Base-by-base conservation (phyloP, 2,888 invertebrate species). In the Lasioglossum pauxillum region DNA sequence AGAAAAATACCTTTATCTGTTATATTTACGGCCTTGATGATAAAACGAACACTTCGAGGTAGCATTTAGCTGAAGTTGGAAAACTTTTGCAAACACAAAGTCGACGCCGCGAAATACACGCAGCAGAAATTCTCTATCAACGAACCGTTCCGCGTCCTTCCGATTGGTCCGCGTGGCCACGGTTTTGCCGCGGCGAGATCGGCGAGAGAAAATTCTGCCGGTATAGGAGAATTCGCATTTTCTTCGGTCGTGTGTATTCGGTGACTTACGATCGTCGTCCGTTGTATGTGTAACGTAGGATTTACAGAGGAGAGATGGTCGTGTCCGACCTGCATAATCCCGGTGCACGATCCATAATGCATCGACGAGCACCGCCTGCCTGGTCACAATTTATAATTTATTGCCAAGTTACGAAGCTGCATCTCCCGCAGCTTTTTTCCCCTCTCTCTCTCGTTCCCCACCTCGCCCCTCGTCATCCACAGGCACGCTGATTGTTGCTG, bases 341-440 rank as follows among this genome's bases (percentile, higher is more conserved):
- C 44, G 78, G 71, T 78, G 86, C 78, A 79, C 84, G 87, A 92
- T 91, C 88, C 91, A 92, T 92, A 91, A 92, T 92, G 90, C 92
- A 93, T 92, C 90, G 88, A 86, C 86, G 89, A 90, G 88, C 90
- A 86, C 86, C 88, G 81, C 87, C 88, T 84, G 85, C 75, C 89
- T 90, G 90, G 92, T 91, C 92, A 92, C 88, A 91, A 92, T 92
- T 92, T 90, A 91, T 89, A 92, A 92, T 93, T 93, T 89, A 92
- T 91, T 91, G 90, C 89, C 90, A 90, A 90, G 90, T 91, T 90
- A 90, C 91, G 88, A 88, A 86, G 82, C 83, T 81, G 80, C 83
- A 80, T 81, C 67, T 82, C 78, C 72, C 64, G 73, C 69, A 72
- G 60, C 78, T 83, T 83, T 85, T 84, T 74, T 84, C 83, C 41